Evolutionary conservation across 2,113 vertebrate genomes (phyloP).

Genomic region (Nannospalax galili): DNA sequence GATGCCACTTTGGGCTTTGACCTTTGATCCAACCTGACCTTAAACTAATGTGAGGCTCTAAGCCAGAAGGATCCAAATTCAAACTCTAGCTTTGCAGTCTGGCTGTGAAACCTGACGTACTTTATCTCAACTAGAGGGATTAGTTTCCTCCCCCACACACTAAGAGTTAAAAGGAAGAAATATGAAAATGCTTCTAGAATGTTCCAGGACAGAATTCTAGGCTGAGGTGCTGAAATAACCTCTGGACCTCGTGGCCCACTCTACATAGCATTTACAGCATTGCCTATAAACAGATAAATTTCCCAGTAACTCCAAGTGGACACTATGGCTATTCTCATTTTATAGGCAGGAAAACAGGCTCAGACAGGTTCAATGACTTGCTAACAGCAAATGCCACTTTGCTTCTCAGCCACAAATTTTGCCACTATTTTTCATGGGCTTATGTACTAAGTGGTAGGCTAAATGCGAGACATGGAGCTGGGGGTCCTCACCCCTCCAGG

Average conservation of each 20-base stretch:
- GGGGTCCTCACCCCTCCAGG: not conserved
- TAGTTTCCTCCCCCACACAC: not conserved
- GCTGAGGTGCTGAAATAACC: not conserved
- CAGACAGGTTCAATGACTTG: not conserved
- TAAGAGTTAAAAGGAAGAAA: not conserved
- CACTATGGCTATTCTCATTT: not conserved
- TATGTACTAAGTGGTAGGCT: not conserved
- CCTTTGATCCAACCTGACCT: not conserved
- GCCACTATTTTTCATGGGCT: not conserved
- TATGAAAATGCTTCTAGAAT: not conserved
- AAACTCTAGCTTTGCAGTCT: not conserved
- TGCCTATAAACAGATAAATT: not conserved
- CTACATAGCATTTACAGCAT: accelerated
- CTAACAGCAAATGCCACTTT: not conserved
- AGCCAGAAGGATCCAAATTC: not conserved
- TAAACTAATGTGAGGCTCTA: not conserved
- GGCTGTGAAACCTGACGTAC: not conserved
- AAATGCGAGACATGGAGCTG: not conserved
- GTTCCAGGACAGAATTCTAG: not conserved
- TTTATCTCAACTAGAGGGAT: not conserved
- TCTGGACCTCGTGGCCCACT: not conserved
- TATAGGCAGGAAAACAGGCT: not conserved
- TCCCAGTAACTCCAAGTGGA: not conserved
- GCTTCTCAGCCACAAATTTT: not conserved
- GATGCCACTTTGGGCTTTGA: not conserved